Percentiles rank a stretch among this genome's conserved stretches.
These are phyloP conservation scores for Dendronephthya gigantea DNA, from an alignment of 64 coral and sea anemone species.

Conservation along the genomic window DNA sequence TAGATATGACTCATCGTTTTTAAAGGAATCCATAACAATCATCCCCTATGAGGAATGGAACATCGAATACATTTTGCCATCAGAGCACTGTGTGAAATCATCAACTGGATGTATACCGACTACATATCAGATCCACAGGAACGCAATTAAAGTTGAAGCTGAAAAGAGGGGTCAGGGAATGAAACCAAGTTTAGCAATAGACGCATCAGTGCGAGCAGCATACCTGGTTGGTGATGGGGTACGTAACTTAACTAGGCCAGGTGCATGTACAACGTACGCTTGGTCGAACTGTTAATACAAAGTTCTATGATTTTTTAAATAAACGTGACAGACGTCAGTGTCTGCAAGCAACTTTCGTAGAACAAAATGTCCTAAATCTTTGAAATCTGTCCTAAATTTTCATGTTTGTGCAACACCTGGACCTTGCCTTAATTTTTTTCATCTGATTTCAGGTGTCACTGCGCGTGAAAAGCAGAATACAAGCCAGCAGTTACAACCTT, in stretches of 20 bases:
- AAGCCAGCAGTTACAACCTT: conserved; percentile 75
- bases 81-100: conserved; percentile 50
- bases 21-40: conserved; percentile 52
- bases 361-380: no score
- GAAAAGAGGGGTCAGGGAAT: conserved; percentile 41
- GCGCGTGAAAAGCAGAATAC: conserved; percentile 34
- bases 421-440: not conserved
- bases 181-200: conserved; percentile 33
- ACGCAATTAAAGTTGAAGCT: conserved; percentile 45
- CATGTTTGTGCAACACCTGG: no score
- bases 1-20: no score
- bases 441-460: conserved; percentile 52
- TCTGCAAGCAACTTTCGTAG: no score
- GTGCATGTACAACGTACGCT: no score
- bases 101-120: conserved; percentile 53
- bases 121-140: conserved; percentile 33
- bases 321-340: no score
- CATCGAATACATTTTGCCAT: conserved; percentile 40
- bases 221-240: conserved; percentile 24
- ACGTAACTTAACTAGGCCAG: not conserved
- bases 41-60: conserved; percentile 57
- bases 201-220: conserved; percentile 49
- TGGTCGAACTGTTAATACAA: no score
- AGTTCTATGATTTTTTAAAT: no score
- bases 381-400: not conserved